Evolutionary conservation across 92 coral and sea anemone species (phyloP).

Genomic region (Actinernus sp.): DNA sequence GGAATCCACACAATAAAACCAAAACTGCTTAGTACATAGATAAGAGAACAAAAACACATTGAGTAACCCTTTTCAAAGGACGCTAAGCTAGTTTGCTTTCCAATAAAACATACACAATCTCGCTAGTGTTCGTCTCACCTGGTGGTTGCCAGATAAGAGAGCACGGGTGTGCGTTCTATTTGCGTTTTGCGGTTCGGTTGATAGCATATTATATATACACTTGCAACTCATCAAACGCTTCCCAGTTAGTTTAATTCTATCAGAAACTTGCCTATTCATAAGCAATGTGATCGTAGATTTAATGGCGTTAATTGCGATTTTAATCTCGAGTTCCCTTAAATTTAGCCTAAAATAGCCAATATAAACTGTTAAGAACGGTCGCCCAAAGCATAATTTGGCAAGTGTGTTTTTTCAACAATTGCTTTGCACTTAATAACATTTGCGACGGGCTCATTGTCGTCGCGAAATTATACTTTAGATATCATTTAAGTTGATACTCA

Average conservation of each 20-base stretch:
- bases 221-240: too few species aligned
- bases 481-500: too few species aligned
- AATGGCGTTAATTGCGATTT: neutral
- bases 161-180: too few species aligned
- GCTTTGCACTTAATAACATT: too few species aligned
- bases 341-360: neutral
- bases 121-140: neutral
- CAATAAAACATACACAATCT: conserved; percentile 5
- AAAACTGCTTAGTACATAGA: conserved; percentile 28
- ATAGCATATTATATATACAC: too few species aligned
- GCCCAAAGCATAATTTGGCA: too few species aligned
- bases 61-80: neutral
- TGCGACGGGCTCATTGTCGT: too few species aligned
- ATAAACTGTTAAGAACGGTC: too few species aligned
- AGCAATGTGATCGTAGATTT: neutral
- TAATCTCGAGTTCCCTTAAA: neutral
- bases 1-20: conserved; percentile 8
- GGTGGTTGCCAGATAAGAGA: neutral
- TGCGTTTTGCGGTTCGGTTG: too few species aligned
- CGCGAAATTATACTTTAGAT: too few species aligned
- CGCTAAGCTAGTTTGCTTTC: conserved; percentile 3
- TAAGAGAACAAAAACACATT: conserved; percentile 19
- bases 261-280: neutral
- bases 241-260: too few species aligned
- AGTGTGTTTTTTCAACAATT: too few species aligned